A percentile compares a stretch with the other conserved stretches of the same genome.
These are phyloP conservation scores for Spialia ferax DNA, from an alignment of 2,888 invertebrate species.

Conservation along the genomic window DNA sequence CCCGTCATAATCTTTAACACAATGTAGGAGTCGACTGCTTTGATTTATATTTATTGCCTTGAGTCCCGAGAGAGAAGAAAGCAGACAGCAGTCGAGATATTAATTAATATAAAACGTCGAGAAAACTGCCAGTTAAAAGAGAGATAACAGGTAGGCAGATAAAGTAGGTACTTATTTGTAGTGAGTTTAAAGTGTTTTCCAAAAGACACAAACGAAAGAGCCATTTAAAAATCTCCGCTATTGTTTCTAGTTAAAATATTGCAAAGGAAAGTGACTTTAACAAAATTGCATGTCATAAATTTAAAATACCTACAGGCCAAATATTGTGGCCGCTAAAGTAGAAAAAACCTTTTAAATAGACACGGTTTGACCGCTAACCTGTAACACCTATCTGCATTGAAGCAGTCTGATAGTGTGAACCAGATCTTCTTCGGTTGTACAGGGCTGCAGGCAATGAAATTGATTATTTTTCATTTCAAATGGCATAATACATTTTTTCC, in stretches of 20 bases:
- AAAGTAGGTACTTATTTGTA: too few species aligned
- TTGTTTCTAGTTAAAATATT: not conserved
- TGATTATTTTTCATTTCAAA: conserved; percentile 3
- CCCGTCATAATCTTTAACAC: conserved; percentile 16
- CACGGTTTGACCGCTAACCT: too few species aligned
- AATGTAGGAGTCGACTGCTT: not conserved
- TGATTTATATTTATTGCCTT: conserved; percentile 1
- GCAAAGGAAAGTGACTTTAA: not conserved
- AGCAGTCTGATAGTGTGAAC: too few species aligned
- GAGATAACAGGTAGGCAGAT: too few species aligned
- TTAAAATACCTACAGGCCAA: too few species aligned
- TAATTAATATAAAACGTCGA: conserved; percentile 19
- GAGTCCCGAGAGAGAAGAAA: not conserved
- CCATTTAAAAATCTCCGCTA: not conserved
- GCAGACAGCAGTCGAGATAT: conserved; percentile 9
- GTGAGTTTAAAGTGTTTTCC: not conserved
- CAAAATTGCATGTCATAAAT: not conserved
- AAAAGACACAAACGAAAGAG: not conserved
- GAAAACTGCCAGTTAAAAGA: conserved; percentile 1
- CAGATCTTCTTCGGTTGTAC: too few species aligned
- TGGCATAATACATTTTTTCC: conserved; percentile 24
- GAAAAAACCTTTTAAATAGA: too few species aligned
- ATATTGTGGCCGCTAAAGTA: too few species aligned
- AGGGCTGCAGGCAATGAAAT: too few species aligned
- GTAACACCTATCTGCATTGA: too few species aligned